Evolutionary conservation across 35 echinoderm and acorn worm genomes (phyloP).

Genomic region (Apostichopus parvimensis): DNA sequence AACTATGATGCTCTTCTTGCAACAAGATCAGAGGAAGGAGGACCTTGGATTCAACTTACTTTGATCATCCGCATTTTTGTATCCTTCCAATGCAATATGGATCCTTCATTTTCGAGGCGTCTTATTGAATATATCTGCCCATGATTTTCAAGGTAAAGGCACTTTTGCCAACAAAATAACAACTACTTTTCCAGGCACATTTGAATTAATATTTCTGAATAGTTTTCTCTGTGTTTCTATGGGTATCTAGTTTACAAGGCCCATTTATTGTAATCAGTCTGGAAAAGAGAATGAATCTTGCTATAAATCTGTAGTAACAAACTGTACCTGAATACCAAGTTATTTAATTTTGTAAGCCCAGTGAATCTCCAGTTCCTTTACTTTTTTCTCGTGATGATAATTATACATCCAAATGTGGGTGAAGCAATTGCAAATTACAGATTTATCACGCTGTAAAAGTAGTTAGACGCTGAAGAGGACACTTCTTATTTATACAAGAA

Average conservation of each 20-base stretch:
- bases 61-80: neutral
- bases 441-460: no score
- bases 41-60: neutral
- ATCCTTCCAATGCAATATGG: neutral
- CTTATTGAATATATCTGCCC: neutral
- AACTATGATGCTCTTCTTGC: neutral
- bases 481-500: no score
- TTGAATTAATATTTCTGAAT: neutral
- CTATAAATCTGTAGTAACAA: neutral
- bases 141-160: neutral
- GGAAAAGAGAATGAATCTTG: neutral
- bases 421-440: no score
- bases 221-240: no score
- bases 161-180: neutral
- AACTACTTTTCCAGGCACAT: neutral
- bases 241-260: neutral
- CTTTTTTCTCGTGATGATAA: no score
- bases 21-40: neutral
- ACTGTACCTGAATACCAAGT: no score
- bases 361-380: no score
- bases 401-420: no score
- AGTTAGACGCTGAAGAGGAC: no score
- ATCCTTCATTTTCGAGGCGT: neutral
- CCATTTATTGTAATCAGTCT: neutral
- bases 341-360: no score